phyloP scores from a whole-genome alignment of 1,140 invertebrate species.

The Luehdorfia chinensis region DNA sequence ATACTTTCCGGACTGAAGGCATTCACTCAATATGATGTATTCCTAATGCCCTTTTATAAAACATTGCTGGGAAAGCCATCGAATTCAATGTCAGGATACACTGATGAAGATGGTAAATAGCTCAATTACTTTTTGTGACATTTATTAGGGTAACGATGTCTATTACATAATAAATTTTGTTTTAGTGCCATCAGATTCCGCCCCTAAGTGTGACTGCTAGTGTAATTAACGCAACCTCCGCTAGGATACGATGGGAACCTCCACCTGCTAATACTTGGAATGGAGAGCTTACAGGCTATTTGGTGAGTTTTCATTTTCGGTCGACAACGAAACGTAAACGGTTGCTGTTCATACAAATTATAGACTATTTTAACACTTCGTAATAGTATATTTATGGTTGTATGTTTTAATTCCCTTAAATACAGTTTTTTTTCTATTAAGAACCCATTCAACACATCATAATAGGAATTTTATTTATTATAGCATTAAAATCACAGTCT shows the following conservation, averaged over 20 bases:
- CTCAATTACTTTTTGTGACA: conserved; percentile 3
- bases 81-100: conserved; percentile 83
- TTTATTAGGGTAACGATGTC: conserved; percentile 5
- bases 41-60: conserved; percentile 87
- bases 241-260: conserved; percentile 86
- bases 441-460: too few species aligned
- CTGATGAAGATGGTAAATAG: conserved; percentile 85
- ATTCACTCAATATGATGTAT: conserved; percentile 86
- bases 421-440: too few species aligned
- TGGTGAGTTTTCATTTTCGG: conserved; percentile 73
- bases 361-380: too few species aligned
- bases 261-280: conserved; percentile 85
- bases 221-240: conserved; percentile 86
- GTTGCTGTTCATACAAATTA: conserved; percentile 6
- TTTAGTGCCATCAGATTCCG: conserved; percentile 79
- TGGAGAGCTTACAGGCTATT: conserved; percentile 87
- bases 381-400: too few species aligned
- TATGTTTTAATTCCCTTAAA: too few species aligned
- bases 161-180: conserved; percentile 26
- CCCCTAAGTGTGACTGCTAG: conserved; percentile 86
- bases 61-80: conserved; percentile 87
- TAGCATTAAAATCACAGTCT: too few species aligned
- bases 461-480: too few species aligned
- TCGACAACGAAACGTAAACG: conserved; percentile 4
- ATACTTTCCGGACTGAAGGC: conserved; percentile 81